A percentile compares a stretch with the other conserved stretches of the same genome.
These are phyloP conservation scores for Botia kubotai DNA, from an alignment of 2,797 vertebrate species.

Conservation along the genomic window DNA sequence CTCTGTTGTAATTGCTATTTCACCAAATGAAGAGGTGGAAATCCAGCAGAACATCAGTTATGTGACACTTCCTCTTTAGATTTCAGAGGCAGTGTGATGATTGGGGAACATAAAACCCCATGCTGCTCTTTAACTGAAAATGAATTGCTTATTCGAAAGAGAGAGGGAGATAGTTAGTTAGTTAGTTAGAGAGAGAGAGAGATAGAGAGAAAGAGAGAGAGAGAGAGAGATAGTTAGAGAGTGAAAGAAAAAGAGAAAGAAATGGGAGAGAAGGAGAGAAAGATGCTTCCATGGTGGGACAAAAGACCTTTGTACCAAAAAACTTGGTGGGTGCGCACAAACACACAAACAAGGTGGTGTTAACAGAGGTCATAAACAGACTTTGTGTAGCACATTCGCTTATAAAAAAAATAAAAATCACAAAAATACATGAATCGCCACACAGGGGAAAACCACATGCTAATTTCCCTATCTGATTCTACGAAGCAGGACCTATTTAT, in stretches of 20 bases:
- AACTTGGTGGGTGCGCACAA: constrained; percentile 3
- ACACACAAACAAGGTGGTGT: constrained; percentile 16
- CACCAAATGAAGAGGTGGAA: constrained; percentile 31
- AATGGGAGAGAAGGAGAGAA: not conserved
- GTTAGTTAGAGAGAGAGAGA: not conserved
- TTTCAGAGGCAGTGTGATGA: constrained; percentile 15
- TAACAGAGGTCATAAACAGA: constrained; percentile 35
- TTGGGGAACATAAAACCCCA: constrained; percentile 13
- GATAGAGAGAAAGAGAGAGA: not conserved
- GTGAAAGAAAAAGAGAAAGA: not conserved
- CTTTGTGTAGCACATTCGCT: constrained; percentile 31
- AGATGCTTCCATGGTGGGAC: constrained; percentile 18
- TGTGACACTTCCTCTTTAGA: constrained; percentile 32
- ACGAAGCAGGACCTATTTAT: constrained; percentile 67
- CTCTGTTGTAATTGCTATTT: constrained; percentile 29
- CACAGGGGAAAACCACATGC: constrained; percentile 59
- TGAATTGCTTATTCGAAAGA: constrained; percentile 32
- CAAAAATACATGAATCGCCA: constrained; percentile 38
- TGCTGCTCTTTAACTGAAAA: constrained; percentile 32
- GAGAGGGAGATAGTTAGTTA: too few relatives aligned
- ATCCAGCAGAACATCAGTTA: constrained; percentile 27
- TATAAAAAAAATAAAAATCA: not conserved
- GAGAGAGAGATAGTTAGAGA: not conserved
- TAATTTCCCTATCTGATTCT: constrained; percentile 36
- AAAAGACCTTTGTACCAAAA: constrained; percentile 19